phyloP scores from a whole-genome alignment of 2,888 invertebrate genomes.

The Xestobium rufovillosum region DNA sequence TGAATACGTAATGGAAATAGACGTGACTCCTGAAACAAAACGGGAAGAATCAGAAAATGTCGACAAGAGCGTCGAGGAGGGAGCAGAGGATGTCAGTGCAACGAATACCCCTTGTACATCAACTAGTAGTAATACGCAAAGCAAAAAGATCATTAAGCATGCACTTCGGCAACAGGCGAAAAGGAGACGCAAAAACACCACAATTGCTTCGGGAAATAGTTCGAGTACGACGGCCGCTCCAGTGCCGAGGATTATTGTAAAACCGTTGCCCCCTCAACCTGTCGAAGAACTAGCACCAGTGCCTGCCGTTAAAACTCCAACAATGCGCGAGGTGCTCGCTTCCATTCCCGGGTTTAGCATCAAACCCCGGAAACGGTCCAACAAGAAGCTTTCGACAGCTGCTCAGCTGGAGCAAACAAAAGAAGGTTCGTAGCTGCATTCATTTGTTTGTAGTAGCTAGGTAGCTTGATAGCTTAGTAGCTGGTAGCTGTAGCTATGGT shows the following conservation, averaged over 20 bases:
- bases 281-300: slow-evolving; percentile 38
- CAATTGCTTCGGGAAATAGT: slow-evolving; percentile 54
- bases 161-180: slow-evolving; percentile 70
- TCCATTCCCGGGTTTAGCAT: slow-evolving; percentile 85
- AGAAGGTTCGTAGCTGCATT: too few species aligned
- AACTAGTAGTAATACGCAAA: slow-evolving; percentile 39
- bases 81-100: slow-evolving; percentile 19
- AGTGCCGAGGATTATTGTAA: slow-evolving; percentile 73
- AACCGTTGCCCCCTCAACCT: slow-evolving; percentile 65
- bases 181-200: slow-evolving; percentile 71
- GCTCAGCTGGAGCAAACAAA: slow-evolving; percentile 89
- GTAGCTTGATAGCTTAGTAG: too few species aligned
- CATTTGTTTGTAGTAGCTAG: too few species aligned
- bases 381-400: slow-evolving; percentile 80
- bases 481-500: too few species aligned
- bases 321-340: slow-evolving; percentile 81
- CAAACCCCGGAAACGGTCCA: slow-evolving; percentile 70
- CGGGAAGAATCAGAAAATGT: slow-evolving; percentile 32
- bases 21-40: slow-evolving; percentile 38
- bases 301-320: slow-evolving; percentile 46
- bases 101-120: slow-evolving; percentile 13
- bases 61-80: slow-evolving; percentile 14
- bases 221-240: slow-evolving; percentile 55
- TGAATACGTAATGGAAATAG: slow-evolving; percentile 43
- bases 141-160: slow-evolving; percentile 66